Evolutionary conservation across 1,140 invertebrate species (phyloP).

Genomic region (Oryctes rhinoceros): DNA sequence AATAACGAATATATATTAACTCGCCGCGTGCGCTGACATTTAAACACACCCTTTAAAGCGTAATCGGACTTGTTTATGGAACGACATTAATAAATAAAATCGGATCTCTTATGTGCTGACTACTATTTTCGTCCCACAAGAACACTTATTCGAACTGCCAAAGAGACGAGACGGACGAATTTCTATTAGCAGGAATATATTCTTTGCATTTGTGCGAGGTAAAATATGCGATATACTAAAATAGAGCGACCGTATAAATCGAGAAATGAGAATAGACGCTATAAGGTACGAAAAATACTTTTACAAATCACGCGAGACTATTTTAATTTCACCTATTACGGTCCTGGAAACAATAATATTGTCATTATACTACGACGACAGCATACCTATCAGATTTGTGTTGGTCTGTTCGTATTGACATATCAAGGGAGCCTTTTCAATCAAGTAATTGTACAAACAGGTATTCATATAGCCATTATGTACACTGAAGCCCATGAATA

Average conservation of each 20-base stretch:
- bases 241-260: background rate
- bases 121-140: background rate
- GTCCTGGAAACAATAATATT: background rate
- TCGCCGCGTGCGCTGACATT: conserved; percentile 5
- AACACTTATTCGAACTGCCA: background rate
- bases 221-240: background rate
- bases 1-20: background rate
- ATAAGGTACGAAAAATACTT: background rate
- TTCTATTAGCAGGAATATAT: background rate
- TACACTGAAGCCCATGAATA: too few species aligned
- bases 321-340: background rate
- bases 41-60: background rate
- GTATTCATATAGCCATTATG: background rate
- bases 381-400: too few species aligned
- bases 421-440: background rate
- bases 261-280: background rate
- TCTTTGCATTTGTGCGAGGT: background rate
- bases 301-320: background rate
- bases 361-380: background rate
- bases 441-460: background rate
- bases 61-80: conserved; percentile 4
- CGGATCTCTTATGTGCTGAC: background rate
- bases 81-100: conserved; percentile 6
- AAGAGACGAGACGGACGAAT: background rate
- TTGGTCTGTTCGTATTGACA: background rate